Evolutionary conservation across 2,888 invertebrate genomes (phyloP).

Genomic region (Zygogramma bicolorata): DNA sequence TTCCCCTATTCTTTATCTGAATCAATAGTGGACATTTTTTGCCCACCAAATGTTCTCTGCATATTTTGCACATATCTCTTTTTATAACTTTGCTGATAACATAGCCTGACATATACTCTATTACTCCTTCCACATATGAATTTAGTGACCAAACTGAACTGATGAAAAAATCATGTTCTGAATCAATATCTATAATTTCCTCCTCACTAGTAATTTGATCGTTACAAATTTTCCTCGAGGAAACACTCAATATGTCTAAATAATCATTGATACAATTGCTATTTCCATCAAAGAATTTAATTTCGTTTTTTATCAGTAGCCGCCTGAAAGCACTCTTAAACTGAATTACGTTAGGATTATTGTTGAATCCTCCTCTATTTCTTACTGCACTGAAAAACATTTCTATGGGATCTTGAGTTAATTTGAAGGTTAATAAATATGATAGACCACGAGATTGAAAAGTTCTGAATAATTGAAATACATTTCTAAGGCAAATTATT

Average conservation of each 20-base stretch:
- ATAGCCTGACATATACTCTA: background rate
- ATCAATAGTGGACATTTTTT: background rate
- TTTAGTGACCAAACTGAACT: background rate
- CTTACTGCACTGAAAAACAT: background rate
- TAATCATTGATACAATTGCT: too few relatives aligned
- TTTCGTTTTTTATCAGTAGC: background rate
- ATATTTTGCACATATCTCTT: background rate
- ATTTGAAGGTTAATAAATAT: background rate
- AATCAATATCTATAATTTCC: background rate
- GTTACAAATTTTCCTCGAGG: background rate
- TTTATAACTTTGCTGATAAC: background rate
- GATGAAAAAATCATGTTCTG: background rate
- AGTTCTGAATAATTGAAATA: background rate
- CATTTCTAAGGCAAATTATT: background rate
- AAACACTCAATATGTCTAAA: background rate
- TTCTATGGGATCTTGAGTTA: constrained; percentile 1
- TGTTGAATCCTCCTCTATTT: too few relatives aligned
- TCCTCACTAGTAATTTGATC: background rate
- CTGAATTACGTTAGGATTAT: too few relatives aligned
- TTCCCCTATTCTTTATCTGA: background rate
- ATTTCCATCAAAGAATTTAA: too few relatives aligned
- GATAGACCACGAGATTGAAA: background rate
- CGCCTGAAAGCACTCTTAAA: background rate
- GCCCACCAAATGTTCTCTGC: background rate
- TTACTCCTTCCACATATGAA: background rate